Evolutionary conservation across 2,888 invertebrate genomes (phyloP), one percentile per base, ranked within the genome.

Genomic region (Drosophila anomelani): DNA sequence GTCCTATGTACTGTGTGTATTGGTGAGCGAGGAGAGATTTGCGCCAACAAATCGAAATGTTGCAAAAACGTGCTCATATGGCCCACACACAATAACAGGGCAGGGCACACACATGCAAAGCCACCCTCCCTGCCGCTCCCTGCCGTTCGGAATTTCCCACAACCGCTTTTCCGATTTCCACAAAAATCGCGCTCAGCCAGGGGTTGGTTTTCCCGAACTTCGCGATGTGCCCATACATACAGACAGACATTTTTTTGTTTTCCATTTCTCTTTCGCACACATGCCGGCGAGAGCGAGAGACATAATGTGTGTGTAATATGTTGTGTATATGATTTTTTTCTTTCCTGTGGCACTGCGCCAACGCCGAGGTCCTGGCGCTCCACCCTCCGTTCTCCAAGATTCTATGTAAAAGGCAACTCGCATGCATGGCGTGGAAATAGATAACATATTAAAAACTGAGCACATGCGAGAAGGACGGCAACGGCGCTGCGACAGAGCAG

Each of bases 351-450:
- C 66, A 64, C 68, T 78, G 67, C 75, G 79, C 77, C 78, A 79
- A 62, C 75, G 76, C 55, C 60, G 49, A 41, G 61, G 73, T 29
- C 41, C 32, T 38, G 38, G 15, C 44, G 23, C 57, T 57, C 57
- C 57, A 34, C 41, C 32, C 60, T 15, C 36, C 51, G 9, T 20
- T 34, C 49, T 32, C 49, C 15, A n/a, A 38, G 62, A 38, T 51
- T 39, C 54, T 73, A 83, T 84, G 79, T 80, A 79, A 76, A 81
- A 77, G 75, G 75, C 70, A 77, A 75, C 70, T 43, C 69, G 80
- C 84, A 89, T 85, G 88, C 79, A 86, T 81, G 80, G 76, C 81
- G 67, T 73, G 88, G 85, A 86, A 86, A 88, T 83, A 90, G 90
- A 90, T 90, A 90, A 90, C 90, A 89, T 87, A 87, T 84, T 79